phyloP scores from a whole-genome alignment of 2,113 vertebrate species.

The Caranx melampygus region DNA sequence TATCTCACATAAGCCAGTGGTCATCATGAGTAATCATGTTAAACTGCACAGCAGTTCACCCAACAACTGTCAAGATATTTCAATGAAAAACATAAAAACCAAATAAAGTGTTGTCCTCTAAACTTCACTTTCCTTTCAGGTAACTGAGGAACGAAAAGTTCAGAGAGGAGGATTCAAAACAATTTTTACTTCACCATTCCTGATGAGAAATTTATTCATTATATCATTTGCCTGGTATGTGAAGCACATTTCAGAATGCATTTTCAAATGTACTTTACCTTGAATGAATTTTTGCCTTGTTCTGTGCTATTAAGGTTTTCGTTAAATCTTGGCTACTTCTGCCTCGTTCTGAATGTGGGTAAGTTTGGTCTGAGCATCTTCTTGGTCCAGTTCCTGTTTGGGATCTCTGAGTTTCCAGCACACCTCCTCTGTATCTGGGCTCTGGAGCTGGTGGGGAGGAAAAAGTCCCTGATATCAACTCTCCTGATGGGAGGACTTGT shows the following conservation, averaged over 20 bases:
- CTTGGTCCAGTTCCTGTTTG: constrained; percentile 64
- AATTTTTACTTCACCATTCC: constrained; percentile 60
- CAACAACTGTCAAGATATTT: no score
- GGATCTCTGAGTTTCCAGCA: constrained; percentile 67
- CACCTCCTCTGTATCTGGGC: constrained; percentile 70
- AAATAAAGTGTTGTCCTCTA: not conserved
- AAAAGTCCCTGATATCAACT: constrained; percentile 51
- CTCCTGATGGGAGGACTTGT: constrained; percentile 43
- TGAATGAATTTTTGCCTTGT: not conserved
- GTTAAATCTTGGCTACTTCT: constrained; percentile 67
- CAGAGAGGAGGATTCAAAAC: constrained; percentile 49
- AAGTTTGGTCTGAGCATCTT: constrained; percentile 65
- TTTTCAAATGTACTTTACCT: not conserved
- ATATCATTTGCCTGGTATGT: constrained; percentile 70
- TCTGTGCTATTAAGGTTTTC: constrained; percentile 72
- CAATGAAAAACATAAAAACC: no score
- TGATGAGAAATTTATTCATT: constrained; percentile 66
- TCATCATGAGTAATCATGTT: no score
- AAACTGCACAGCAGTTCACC: no score
- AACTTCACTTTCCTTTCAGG: constrained; percentile 19
- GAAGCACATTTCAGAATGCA: not conserved
- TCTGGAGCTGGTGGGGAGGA: constrained; percentile 74
- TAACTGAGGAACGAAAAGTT: constrained; percentile 12
- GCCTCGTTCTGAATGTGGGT: constrained; percentile 65
- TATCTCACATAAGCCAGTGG: no score